Conservation (phyloP, 2,888 invertebrate species). For the Chrysolina americana region DNA sequence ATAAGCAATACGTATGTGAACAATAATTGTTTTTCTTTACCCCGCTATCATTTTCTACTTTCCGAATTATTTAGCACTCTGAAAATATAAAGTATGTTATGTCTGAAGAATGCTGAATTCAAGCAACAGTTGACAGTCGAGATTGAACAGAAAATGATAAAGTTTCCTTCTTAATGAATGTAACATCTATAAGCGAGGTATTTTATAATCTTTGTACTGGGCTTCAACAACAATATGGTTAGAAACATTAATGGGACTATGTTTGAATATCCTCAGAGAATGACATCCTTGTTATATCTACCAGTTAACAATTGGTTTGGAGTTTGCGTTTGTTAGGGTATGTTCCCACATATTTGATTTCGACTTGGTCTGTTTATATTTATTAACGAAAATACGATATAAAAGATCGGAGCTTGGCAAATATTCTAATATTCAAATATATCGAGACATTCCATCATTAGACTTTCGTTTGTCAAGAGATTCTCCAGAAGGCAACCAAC, state of each 20-base stretch:
- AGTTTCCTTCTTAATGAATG: not conserved
- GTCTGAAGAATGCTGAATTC: constrained; percentile 2
- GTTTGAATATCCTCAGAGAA: constrained; percentile 12
- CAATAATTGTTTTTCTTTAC: constrained; percentile 1
- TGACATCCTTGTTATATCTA: constrained; percentile 24
- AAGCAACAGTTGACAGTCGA: constrained; percentile 12
- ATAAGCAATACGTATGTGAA: constrained; percentile 3
- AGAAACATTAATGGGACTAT: constrained; percentile 12
- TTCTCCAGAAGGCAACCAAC: not conserved
- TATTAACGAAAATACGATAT: constrained; percentile 15
- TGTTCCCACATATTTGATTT: constrained; percentile 22
- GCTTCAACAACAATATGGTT: constrained; percentile 23
- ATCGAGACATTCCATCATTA: not conserved
- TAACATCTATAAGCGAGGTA: not conserved
- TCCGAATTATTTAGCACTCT: constrained; percentile 4
- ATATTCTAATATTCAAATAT: constrained; percentile 7
- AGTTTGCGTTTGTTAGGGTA: constrained; percentile 13
- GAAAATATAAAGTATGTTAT: constrained; percentile 8
- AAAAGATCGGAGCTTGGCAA: constrained; percentile 21
- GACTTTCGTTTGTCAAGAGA: constrained; percentile 8
- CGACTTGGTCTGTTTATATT: constrained; percentile 25
- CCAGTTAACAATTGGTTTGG: constrained; percentile 25
- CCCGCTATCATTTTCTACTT: not conserved
- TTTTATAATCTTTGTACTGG: constrained; percentile 8
- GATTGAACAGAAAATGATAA: constrained; percentile 10